Percentiles rank a stretch among this genome's conserved stretches.
Evolutionary conservation across 2,888 invertebrate species (phyloP).

Genomic region (Agrochola circellaris): DNA sequence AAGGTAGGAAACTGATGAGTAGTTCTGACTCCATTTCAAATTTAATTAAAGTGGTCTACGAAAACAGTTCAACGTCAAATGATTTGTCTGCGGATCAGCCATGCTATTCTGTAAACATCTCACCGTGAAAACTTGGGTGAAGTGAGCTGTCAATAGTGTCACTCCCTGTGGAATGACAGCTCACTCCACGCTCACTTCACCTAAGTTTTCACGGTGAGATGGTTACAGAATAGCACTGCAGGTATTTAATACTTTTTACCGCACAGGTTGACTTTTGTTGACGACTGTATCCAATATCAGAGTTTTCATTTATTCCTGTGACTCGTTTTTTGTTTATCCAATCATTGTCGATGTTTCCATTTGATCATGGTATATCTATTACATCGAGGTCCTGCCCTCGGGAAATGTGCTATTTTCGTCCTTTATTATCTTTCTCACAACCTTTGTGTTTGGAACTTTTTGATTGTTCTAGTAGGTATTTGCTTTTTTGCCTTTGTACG

Average conservation of each 20-base stretch:
- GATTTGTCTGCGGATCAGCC: no score
- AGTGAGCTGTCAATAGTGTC: no score
- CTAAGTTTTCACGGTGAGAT: no score
- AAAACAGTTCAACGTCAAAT: no score
- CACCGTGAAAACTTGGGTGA: no score
- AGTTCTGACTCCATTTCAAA: no score
- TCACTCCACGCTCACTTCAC: no score
- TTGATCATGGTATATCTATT: conserved; percentile 57
- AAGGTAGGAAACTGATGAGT: no score
- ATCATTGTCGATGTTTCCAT: conserved; percentile 54
- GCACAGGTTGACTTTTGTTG: neutral
- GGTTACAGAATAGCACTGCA: no score
- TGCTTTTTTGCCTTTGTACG: conserved; percentile 17
- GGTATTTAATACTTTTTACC: neutral
- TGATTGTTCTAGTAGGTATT: conserved; percentile 26
- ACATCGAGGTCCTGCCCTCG: conserved; percentile 58
- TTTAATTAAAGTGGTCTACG: no score
- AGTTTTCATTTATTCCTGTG: conserved; percentile 51
- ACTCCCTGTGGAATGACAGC: no score
- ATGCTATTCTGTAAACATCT: no score
- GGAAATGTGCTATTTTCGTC: conserved; percentile 66
- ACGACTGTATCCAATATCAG: conserved; percentile 27
- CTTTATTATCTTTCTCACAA: conserved; percentile 67
- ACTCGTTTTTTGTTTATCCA: conserved; percentile 64
- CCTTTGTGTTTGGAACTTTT: conserved; percentile 42